Evolutionary conservation across 2,888 invertebrate species (phyloP).

Genomic region (Dorcus hopei): DNA sequence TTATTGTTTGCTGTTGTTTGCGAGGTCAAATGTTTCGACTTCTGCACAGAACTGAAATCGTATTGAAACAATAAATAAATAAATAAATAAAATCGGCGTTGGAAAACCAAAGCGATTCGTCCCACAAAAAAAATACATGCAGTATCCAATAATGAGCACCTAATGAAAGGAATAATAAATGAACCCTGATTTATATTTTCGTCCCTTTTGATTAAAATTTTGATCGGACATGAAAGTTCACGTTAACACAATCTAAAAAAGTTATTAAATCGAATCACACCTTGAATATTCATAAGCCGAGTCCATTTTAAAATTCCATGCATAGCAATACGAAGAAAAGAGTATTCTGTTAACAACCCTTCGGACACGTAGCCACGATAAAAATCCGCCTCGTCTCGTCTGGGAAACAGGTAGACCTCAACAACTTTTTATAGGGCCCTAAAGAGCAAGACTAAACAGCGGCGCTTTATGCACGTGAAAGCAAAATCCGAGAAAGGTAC

Average conservation of each 20-base stretch:
- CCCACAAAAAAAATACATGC: too few relatives aligned
- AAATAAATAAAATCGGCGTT: too few relatives aligned
- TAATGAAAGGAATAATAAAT: too few relatives aligned
- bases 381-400: conserved; percentile 8
- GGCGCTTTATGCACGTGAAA: background rate
- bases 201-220: background rate
- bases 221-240: background rate
- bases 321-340: background rate
- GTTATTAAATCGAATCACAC: background rate
- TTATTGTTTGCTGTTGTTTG: too few relatives aligned
- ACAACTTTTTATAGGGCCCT: conserved; percentile 2
- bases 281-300: background rate
- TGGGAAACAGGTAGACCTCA: conserved; percentile 11
- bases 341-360: background rate
- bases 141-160: too few relatives aligned
- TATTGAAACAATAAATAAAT: too few relatives aligned
- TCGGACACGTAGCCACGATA: background rate
- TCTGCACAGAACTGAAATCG: too few relatives aligned
- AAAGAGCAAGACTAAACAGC: conserved; percentile 1
- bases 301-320: background rate
- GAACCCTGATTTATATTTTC: background rate
- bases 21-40: too few relatives aligned
- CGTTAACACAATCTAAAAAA: background rate
- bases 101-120: too few relatives aligned
- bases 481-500: background rate